Evolutionary conservation across 2,113 vertebrate genomes (phyloP).

Genomic region (Plecturocebus donacophilus): DNA sequence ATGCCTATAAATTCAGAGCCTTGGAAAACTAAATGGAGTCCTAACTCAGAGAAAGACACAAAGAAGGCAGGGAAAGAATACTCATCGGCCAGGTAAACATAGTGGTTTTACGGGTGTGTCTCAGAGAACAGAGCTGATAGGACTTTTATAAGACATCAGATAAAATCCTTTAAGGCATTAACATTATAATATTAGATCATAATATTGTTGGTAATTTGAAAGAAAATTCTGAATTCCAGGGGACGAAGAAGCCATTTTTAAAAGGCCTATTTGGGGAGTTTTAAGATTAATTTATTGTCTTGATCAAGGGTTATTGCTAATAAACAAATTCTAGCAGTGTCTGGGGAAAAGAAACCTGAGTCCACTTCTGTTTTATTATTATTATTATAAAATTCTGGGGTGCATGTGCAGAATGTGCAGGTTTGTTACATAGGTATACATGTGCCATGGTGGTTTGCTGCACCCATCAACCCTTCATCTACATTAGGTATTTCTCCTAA

Average conservation of each 20-base stretch:
- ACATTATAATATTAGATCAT: not conserved
- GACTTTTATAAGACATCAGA: conserved; percentile 16
- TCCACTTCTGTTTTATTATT: too few species aligned
- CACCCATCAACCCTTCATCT: too few species aligned
- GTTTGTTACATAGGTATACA: too few species aligned
- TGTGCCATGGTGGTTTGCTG: too few species aligned
- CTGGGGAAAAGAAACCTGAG: not conserved
- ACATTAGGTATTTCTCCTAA: too few species aligned
- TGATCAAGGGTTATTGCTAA: not conserved
- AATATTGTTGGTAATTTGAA: not conserved
- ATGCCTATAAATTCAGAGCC: conserved; percentile 50
- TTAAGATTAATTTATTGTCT: not conserved
- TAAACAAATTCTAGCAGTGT: not conserved
- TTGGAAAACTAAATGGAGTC: conserved; percentile 40
- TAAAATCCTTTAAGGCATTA: not conserved
- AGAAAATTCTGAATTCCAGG: not conserved
- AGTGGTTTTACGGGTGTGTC: not conserved
- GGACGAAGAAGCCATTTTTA: not conserved
- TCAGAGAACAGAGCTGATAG: not conserved
- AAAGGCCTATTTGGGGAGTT: not conserved
- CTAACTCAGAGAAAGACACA: conserved; percentile 53
- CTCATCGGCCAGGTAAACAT: not conserved
- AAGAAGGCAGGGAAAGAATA: not conserved
- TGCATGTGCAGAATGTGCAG: too few species aligned
- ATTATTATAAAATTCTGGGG: too few species aligned